phyloP scores from a whole-genome alignment of 2,888 invertebrate genomes.

The Oxystoma pomonae region DNA sequence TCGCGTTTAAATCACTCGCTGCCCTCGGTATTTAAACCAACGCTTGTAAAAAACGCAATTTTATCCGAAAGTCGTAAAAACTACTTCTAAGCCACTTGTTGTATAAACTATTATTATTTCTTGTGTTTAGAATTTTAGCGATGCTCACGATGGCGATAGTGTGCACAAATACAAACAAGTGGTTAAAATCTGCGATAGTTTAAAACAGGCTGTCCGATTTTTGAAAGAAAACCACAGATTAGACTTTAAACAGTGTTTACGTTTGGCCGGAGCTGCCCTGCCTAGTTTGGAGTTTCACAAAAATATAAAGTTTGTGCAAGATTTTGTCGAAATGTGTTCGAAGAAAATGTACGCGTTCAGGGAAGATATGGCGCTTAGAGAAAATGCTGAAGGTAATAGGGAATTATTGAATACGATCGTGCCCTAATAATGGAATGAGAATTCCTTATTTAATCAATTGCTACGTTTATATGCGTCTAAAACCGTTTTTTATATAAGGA shows the following conservation, averaged over 20 bases:
- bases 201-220: constrained; percentile 48
- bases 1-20: too few species aligned
- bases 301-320: constrained; percentile 51
- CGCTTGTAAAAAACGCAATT: too few species aligned
- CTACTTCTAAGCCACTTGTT: too few species aligned
- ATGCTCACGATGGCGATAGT: constrained; percentile 39
- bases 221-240: constrained; percentile 42
- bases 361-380: constrained; percentile 24
- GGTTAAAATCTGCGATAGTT: constrained; percentile 46
- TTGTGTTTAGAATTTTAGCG: constrained; percentile 46
- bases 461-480: too few species aligned
- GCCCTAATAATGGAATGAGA: too few species aligned
- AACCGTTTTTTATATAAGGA: too few species aligned
- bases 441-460: too few species aligned
- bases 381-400: constrained; percentile 31
- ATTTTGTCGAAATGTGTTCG: constrained; percentile 37
- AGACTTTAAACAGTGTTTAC: constrained; percentile 44
- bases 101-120: neutral
- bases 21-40: too few species aligned
- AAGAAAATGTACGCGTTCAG: constrained; percentile 33
- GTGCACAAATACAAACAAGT: constrained; percentile 47
- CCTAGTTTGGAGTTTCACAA: constrained; percentile 58
- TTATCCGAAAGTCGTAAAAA: too few species aligned
- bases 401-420: too few species aligned
- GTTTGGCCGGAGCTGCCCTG: constrained; percentile 52